Evolutionary conservation across 2,797 vertebrate genomes (phyloP).

Genomic region (Anguilla obscura): DNA sequence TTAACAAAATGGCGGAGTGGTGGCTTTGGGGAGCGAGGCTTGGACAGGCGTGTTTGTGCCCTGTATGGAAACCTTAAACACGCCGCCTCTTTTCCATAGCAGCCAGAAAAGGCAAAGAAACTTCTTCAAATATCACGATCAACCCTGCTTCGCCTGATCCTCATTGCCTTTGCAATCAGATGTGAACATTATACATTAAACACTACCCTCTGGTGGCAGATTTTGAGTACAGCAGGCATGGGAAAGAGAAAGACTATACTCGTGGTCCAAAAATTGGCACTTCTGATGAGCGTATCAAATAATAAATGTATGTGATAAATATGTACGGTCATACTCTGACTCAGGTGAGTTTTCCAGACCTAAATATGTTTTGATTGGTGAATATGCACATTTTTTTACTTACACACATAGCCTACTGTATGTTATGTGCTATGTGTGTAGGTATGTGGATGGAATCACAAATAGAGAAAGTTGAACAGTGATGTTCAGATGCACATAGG

Average conservation of each 20-base stretch:
- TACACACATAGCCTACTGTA: constrained; percentile 18
- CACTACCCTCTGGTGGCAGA: constrained; percentile 34
- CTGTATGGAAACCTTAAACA: not conserved
- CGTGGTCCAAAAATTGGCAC: constrained; percentile 54
- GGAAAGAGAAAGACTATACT: constrained; percentile 26
- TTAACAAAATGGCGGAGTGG: not conserved
- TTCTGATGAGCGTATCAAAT: constrained; percentile 59
- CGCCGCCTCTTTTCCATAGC: not conserved
- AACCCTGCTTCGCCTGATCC: not conserved
- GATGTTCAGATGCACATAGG: constrained; percentile 38
- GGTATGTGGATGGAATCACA: constrained; percentile 49
- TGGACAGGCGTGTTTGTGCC: not conserved
- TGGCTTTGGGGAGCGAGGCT: not conserved
- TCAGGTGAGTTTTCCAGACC: constrained; percentile 49
- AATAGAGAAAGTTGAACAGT: constrained; percentile 57
- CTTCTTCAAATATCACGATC: not conserved
- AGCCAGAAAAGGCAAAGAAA: not conserved
- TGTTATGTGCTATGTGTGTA: constrained; percentile 49
- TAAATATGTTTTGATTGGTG: constrained; percentile 55
- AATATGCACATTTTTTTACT: constrained; percentile 63
- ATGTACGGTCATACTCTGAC: constrained; percentile 51
- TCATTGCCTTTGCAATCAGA: not conserved
- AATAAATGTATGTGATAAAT: constrained; percentile 59
- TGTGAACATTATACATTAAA: constrained; percentile 32
- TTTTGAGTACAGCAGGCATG: constrained; percentile 25